Evolutionary conservation across 2,888 invertebrate genomes (phyloP), one percentile per base, ranked within the genome.

Genomic region (Gisinianus flammeolus): DNA sequence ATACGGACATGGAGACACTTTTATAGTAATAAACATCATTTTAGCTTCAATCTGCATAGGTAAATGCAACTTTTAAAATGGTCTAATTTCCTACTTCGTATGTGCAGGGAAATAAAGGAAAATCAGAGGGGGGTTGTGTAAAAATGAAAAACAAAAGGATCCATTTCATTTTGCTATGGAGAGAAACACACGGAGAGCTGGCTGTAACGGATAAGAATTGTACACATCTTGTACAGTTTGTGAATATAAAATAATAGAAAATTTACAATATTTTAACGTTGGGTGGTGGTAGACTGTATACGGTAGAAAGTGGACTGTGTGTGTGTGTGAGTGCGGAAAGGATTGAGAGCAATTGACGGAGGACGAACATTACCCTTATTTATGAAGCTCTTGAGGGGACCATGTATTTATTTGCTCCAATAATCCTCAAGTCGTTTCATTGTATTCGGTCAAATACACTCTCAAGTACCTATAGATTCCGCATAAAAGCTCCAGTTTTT

Each of bases 391-490:
- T 58, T 72, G 19, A 56, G 58, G 6, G 56, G 28, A n/a, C 58
- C 72, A 54, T 72, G 58, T 72, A 72, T 72, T 72, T 72, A 72
- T 72, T 72, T 72, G 72, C 56, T 58, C n/a, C 58, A 72, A 72
- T 58, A 72, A 72, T 72, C 56, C 72, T 72, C 33, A 31, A 72
- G 72, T 72, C 72, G 8, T 31, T 72, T 72, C 30, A 72, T 31
- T 54, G 54, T 56, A 71, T 28, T 31, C 58, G 56, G 72, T 72
- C 72, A 72, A 72, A 72, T 72, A 72, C n/a, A 72, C 72, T 33
- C 72, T 58, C 56, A 58, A 56, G 31, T 72, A 30, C 30, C 72
- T 58, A 58, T 72, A 31, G 62, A 5, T 62, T 62, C 62, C 24
- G 16, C 26, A 62, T 62, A 62, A 62, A 62, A 26, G 62, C 62